These are phyloP conservation scores for Ligdia adustata DNA, from an alignment of 2,888 invertebrate genomes.

Conservation along the genomic window DNA sequence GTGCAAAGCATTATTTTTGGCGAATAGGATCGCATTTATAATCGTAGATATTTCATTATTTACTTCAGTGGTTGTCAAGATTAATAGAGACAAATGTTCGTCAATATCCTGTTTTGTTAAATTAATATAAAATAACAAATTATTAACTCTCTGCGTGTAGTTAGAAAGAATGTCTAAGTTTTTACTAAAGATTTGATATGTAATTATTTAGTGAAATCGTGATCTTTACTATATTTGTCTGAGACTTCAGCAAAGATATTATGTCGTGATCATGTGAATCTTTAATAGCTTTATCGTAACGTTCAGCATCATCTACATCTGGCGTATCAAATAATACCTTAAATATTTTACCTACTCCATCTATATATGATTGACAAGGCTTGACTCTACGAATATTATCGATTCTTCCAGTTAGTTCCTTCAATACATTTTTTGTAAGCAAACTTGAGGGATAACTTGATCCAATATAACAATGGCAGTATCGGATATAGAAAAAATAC, in stretches of 20 bases:
- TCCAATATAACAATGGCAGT: no score
- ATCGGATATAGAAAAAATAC: no score
- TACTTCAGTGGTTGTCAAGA: constrained; percentile 29
- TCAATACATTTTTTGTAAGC: no score
- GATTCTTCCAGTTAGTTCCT: no score
- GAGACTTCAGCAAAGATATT: constrained; percentile 27
- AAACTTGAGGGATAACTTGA: no score
- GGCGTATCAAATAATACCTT: constrained; percentile 35
- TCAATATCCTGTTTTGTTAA: constrained; percentile 32
- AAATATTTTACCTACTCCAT: constrained; percentile 32
- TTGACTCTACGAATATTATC: no score
- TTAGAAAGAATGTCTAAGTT: no score
- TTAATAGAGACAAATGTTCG: constrained; percentile 31
- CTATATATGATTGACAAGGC: no score
- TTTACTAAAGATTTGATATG: no score
- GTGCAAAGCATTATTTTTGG: constrained; percentile 31
- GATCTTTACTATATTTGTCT: constrained; percentile 10
- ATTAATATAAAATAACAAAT: no score
- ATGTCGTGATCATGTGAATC: constrained; percentile 29
- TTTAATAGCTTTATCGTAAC: constrained; percentile 32
- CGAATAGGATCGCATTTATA: constrained; percentile 31
- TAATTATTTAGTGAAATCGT: no score
- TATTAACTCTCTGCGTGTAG: no score
- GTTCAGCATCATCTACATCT: constrained; percentile 29
- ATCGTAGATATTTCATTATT: constrained; percentile 31